Base-by-base conservation (phyloP, 2,113 vertebrate species). In the Aldabrachelys gigantea region DNA sequence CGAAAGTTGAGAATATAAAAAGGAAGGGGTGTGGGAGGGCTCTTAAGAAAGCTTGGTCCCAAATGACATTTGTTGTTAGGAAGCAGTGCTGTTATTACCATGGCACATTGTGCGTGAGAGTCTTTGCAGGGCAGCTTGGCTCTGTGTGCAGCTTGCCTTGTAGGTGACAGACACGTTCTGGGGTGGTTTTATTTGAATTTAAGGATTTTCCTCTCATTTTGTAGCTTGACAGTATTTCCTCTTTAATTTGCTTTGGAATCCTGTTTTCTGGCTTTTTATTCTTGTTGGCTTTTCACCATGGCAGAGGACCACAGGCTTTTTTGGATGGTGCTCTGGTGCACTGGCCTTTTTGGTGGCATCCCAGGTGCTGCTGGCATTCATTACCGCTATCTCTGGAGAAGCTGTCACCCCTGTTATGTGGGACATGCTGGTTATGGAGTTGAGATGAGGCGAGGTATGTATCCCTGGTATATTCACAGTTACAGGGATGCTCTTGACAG, bases 361-460 rank as follows among this genome's bases (percentile, higher is more conserved):
- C 95, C 95, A 25, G 94, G 95, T 3, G 96, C 97, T 1, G 89
- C 97, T 0, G 97, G 98, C 89, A 97, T 95, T 2, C 96, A 97
- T 49, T 98, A 98, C 91, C 98, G 82, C 94, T 98, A 98, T 93
- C 96, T 98, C 72, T 98, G 98, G 97, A 98, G 98, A 72, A 98
- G 95, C 97, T 99, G 99, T 96, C 98, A 98, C 88, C 98, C 98
- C 14, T 99, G 99, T 88, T 97, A 96, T 80, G 85, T 98, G 97
- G 98, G 98, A 59, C 98, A 98, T 62, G 93, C 93, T 0, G 97
- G 98, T 16, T 97, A 98, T 87, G 94, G 97, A 19, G 79, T 31
- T 31, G 96, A 90, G 53, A 86, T 84, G 94, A 91, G 97, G 44
- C 85, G 98, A 98, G 98, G 99, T 99, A 98, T 96, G 98, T 96